Base-by-base conservation (phyloP, 1,140 invertebrate genomes). In the Pseudoatta argentina region DNA sequence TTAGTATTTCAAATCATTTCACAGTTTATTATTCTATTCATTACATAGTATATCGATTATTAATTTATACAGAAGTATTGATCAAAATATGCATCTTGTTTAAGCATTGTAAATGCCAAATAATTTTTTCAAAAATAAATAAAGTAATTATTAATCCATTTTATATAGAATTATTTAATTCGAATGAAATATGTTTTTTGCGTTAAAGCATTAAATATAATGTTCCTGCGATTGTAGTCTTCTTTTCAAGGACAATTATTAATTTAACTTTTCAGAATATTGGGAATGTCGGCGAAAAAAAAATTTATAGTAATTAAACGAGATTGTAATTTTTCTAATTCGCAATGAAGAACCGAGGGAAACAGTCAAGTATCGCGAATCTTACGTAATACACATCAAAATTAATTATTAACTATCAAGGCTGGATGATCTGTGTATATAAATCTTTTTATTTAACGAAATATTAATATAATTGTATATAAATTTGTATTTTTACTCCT, bases 351-450 rank as follows among this genome's bases (percentile, higher is more conserved):
- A 53, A 14, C 53, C 63, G 44, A 30, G 5, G 16, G 10, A 64
- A 53, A 27, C 10, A 21, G 18, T 12, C 59, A 78, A 79, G 8
- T 66, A n/a, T 24, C 27, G 55, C 21, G 55, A 18, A 34, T 67
- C 27, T 79, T 79, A 79, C 14, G 6, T 79, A 79, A 18, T 16
- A 7, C 30, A 34, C 30, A 30, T 34, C 6, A 66, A 66, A 79
- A 79, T 79, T 63, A 77, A 61, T 77, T 39, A 64, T 79, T 39
- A 39, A 39, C 6, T 39, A 39, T 39, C 27, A 44, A 66, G 30
- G 21, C 63, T 64, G 39, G 24, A 66, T 64, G 18, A 78, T 10
- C 16, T 78, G 3, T 39, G 14, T 51, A 12, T 10, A 48, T 24
- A 44, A 67, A 78, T 66, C 7, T 14, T 8, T 79, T 79, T 14